A percentile compares a stretch with the other conserved stretches of the same genome.
phyloP scores from a whole-genome alignment of 2,888 invertebrate genomes.

The Steinernema carpocapsae region DNA sequence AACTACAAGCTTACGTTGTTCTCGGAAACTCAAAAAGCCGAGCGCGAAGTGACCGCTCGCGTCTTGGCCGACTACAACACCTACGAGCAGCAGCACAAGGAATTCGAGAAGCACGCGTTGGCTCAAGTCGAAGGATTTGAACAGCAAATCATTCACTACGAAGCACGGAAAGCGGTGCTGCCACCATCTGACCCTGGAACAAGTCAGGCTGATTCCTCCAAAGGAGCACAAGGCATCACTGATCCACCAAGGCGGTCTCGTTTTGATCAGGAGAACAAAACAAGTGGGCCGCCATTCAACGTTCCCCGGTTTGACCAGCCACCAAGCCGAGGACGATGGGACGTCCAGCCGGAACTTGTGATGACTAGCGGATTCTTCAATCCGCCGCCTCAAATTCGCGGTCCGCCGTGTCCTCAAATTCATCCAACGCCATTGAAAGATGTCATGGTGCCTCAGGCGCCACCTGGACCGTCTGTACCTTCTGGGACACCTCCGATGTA shows the following conservation, averaged over 20 bases:
- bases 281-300: neutral
- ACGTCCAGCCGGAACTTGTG: slow-evolving; percentile 18
- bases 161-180: neutral
- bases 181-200: neutral
- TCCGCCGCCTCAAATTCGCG: neutral
- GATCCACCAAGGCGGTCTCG: neutral
- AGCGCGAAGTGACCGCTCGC: slow-evolving; percentile 79
- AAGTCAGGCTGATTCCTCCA: neutral
- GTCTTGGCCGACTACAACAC: slow-evolving; percentile 82
- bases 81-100: slow-evolving; percentile 91
- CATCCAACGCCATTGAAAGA: slow-evolving; percentile 27
- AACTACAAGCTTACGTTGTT: slow-evolving; percentile 41
- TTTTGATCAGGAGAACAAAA: neutral
- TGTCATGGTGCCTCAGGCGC: neutral
- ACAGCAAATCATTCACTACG: neutral
- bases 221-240: no score
- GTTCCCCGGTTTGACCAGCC: no score
- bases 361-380: slow-evolving; percentile 12
- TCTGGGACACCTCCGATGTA: neutral
- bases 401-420: slow-evolving; percentile 13
- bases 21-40: slow-evolving; percentile 80
- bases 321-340: neutral
- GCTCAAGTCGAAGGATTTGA: slow-evolving; percentile 57
- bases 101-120: slow-evolving; percentile 87
- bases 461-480: neutral